These are phyloP conservation scores for Dicrurus megarhynchus DNA, from an alignment of 2,113 vertebrate species.

Conservation along the genomic window DNA sequence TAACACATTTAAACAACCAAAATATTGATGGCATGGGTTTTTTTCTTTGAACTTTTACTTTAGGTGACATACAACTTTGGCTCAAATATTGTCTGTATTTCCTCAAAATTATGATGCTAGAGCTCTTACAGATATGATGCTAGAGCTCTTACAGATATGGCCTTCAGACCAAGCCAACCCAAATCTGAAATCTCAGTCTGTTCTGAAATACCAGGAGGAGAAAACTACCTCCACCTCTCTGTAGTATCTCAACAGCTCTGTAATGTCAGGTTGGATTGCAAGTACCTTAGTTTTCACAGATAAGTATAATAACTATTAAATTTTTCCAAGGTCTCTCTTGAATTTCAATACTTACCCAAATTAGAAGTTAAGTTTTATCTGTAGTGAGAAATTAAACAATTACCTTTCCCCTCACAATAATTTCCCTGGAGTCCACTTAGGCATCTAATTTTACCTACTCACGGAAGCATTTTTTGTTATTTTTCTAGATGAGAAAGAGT, in stretches of 20 bases:
- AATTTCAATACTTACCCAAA: not conserved
- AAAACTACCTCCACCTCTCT: not conserved
- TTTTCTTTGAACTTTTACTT: not conserved
- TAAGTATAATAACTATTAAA: not conserved
- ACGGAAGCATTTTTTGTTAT: not conserved
- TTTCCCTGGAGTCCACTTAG: not conserved
- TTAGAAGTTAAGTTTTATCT: not conserved
- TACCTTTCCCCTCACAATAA: not conserved
- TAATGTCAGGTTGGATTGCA: not conserved
- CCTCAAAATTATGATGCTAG: not conserved
- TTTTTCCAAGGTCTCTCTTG: not conserved
- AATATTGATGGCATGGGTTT: fast-evolving
- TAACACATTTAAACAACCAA: not conserved
- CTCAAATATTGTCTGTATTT: not conserved
- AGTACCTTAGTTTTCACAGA: not conserved
- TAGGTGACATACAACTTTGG: not conserved
- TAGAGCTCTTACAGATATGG: not conserved
- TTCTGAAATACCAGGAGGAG: not conserved
- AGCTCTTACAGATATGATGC: not conserved
- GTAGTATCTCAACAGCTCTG: not conserved
- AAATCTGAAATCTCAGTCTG: not conserved
- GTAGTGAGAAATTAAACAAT: not conserved
- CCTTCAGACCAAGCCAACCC: not conserved
- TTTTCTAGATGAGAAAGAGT: not conserved
- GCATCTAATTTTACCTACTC: not conserved